Evolutionary conservation across 1,140 invertebrate genomes (phyloP).

Genomic region (Orchestia grillus): DNA sequence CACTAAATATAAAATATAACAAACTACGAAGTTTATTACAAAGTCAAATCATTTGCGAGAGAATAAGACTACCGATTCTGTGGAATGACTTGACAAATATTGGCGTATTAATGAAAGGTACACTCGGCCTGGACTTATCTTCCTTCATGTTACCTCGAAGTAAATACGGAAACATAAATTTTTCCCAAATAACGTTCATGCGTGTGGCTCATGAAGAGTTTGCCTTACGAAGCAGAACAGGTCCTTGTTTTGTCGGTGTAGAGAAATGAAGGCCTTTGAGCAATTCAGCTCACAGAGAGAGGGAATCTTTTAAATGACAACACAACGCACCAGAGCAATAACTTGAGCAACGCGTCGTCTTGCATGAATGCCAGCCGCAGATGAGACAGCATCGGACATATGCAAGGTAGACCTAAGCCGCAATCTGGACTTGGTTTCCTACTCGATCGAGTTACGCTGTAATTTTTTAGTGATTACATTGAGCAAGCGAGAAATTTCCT

Average conservation of each 20-base stretch:
- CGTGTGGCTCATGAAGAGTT: no score
- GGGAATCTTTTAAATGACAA: background rate
- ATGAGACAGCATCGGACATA: background rate
- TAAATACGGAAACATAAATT: background rate
- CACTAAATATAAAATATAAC: slow-evolving; percentile 9
- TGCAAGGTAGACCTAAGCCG: background rate
- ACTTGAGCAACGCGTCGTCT: background rate
- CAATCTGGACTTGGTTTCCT: background rate
- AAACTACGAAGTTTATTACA: background rate
- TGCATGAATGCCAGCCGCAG: background rate
- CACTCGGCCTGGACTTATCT: background rate
- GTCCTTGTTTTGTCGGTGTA: background rate
- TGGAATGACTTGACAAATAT: background rate
- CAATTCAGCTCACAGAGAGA: background rate
- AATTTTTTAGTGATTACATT: background rate
- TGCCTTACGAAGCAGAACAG: background rate
- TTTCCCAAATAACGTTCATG: background rate
- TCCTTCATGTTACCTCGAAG: no score
- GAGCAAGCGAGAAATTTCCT: background rate
- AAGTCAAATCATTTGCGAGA: background rate
- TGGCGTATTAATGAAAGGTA: background rate
- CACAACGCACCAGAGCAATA: background rate
- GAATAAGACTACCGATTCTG: background rate
- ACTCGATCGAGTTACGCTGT: background rate
- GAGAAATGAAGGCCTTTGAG: background rate